These are phyloP conservation scores for Junonia oenone DNA, from an alignment of 2,888 invertebrate species.

Conservation along the genomic window DNA sequence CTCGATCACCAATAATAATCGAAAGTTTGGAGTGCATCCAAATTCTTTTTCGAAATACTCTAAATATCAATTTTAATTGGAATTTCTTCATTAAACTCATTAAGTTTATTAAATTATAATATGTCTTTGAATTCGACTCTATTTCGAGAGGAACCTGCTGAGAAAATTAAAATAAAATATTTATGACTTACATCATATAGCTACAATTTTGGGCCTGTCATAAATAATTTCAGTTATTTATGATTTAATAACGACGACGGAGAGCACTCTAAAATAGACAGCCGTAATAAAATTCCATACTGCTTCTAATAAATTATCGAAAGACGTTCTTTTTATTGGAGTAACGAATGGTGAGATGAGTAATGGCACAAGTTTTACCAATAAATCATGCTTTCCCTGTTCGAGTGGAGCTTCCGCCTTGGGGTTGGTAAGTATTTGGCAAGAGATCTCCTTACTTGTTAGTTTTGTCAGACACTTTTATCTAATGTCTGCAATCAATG, in stretches of 20 bases:
- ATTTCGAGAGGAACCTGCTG: neutral
- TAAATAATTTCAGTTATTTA: constrained; percentile 62
- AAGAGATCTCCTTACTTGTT: constrained; percentile 55
- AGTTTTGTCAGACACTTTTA: constrained; percentile 58
- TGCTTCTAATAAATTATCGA: constrained; percentile 68
- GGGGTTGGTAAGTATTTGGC: constrained; percentile 57
- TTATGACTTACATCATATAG: constrained; percentile 33
- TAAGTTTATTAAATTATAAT: neutral
- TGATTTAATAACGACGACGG: constrained; percentile 52
- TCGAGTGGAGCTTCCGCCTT: constrained; percentile 55
- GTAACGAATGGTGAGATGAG: constrained; percentile 77
- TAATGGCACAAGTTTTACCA: constrained; percentile 71
- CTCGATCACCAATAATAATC: neutral
- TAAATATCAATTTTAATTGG: too few species aligned
- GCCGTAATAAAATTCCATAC: constrained; percentile 64
- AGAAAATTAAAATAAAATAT: neutral
- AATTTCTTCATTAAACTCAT: neutral
- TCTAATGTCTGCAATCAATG: constrained; percentile 52
- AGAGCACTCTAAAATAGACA: constrained; percentile 65
- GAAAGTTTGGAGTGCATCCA: neutral
- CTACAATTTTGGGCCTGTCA: constrained; percentile 41
- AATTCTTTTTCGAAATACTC: too few species aligned
- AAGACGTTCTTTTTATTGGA: constrained; percentile 76
- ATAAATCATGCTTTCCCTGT: constrained; percentile 71
- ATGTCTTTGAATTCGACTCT: neutral